Base-by-base conservation (phyloP, 92 coral and sea anemone genomes). In the Scolanthus callimorphus region DNA sequence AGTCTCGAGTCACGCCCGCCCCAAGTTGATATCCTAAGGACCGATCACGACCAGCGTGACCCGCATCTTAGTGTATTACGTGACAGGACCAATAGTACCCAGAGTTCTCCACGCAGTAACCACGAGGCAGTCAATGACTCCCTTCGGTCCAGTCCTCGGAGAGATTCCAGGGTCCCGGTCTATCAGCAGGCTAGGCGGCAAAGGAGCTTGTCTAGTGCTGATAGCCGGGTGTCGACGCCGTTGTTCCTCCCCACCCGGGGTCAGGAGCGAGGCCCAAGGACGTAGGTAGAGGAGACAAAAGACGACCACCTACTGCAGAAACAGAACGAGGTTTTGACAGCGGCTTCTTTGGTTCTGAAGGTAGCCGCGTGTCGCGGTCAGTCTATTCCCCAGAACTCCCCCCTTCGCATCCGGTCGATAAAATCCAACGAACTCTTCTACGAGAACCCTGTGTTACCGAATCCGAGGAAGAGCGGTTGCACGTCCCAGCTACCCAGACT, bases 281-380 rank as follows among this genome's bases (percentile, higher is more conserved):
- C 24, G 3, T 51, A 9, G 39, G 60, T 25, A 55, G 79, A 27
- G 55, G 76, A 48, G 75, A 77, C 50, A 81, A 82, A 30, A 41
- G 31, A 17, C 85, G 91, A 8, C 90, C 80, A 41, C 60, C 81
- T 1, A 75, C 82, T 10, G 91, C 88, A 20, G 96, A 86, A 22
- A 77, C 94, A 3, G 95, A 86, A 37, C 57, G 97, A 59, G 99
- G 90, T 0, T 88, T 88, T 43, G 98, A 94, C 48, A 94, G 99
- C 55, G 99, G 99, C 10, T 94, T 94, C 59, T 85, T 92, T 44
- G 99, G 99, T 4, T 94, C 99, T 20, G 99, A 94, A 54, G 99
- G 84, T 22, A 94, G 99, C 57, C 86, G 96, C 37, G 81, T 81
- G 43, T 91, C 96, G 2, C 87, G 97, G 34, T 85, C 85, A 0